Evolutionary conservation across 2,113 vertebrate genomes (phyloP), one percentile per base, ranked within the genome.

Genomic region (Equus przewalskii): DNA sequence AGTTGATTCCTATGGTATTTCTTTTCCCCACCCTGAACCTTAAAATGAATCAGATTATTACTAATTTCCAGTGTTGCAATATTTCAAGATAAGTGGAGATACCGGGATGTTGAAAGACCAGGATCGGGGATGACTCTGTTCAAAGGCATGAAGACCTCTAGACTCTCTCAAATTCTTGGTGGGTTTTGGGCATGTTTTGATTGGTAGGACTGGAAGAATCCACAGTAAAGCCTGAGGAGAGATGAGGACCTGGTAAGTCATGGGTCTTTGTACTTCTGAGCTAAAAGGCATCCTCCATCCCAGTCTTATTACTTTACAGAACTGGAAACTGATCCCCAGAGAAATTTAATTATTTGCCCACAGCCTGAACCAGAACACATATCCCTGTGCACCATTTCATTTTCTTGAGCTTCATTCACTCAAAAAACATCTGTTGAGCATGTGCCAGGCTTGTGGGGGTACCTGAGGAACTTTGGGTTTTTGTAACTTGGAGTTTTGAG

Each of bases 11-110:
- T 70, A 0, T 3, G 18, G 22, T 95, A 86, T 97, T 97, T 96
- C 41, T 80, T 78, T 91, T 79, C 79, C 62, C 62, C 21, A 67
- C 76, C 84, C 72, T 85, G 54, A 89, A 76, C 36, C 5, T 5
- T 76, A 96, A 72, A 70, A 79, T 97, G 96, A 98, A 60, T 89
- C 82, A 98, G 58, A 30, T 92, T 79, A 73, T 97, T 89, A 95
- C 91, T 95, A 95, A 93, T 96, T 82, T 93, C 62, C 24, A 70
- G 1, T 83, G 89, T 96, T 84, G 91, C 54, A 92, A 70, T 82
- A 62, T 89, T 94, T 67, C 49, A 51, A 92, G 97, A 62, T 97
- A 91, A 83, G 62, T 44, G 46, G 83, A 93, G 36, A 82, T 30
- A 60, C 8, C 49, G 73, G 84, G 86, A 46, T 95, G 89, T 89